A percentile compares a stretch with the other conserved stretches of the same genome.
Evolutionary conservation across 2,888 invertebrate genomes (phyloP).

Genomic region (Tenthredo notha): DNA sequence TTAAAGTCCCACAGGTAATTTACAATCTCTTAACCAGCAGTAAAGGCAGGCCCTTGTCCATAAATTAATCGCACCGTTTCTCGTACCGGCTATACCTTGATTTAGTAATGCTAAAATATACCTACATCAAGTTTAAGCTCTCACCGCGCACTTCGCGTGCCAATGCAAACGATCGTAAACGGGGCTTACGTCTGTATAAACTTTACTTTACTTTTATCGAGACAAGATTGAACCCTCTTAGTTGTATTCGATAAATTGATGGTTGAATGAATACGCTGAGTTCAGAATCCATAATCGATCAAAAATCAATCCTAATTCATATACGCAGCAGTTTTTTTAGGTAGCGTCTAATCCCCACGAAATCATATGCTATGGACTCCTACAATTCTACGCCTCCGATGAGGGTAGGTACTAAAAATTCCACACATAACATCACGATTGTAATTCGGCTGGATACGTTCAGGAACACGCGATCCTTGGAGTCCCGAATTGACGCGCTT

Average conservation of each 20-base stretch:
- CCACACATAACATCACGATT: slow-evolving; percentile 52
- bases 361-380: background rate
- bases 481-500: slow-evolving; percentile 52
- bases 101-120: slow-evolving; percentile 37
- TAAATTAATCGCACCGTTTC: slow-evolving; percentile 46
- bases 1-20: slow-evolving; percentile 41
- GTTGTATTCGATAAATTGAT: background rate
- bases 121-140: slow-evolving; percentile 17
- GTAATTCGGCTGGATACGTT: slow-evolving; percentile 47
- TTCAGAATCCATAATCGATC: background rate
- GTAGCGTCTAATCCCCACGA: background rate
- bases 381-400: slow-evolving; percentile 27
- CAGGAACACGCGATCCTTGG: slow-evolving; percentile 52
- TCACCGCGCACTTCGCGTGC: slow-evolving; percentile 44
- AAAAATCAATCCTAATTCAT: background rate
- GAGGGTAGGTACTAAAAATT: slow-evolving; percentile 38
- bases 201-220: slow-evolving; percentile 17
- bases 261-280: background rate
- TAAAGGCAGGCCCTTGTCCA: slow-evolving; percentile 43
- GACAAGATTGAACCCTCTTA: slow-evolving; percentile 4
- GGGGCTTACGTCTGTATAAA: slow-evolving; percentile 41
- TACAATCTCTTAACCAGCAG: slow-evolving; percentile 49
- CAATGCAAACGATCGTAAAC: slow-evolving; percentile 51
- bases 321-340: background rate
- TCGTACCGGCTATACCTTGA: background rate